phyloP scores from a whole-genome alignment of 2,888 invertebrate genomes.

The Pardosa pseudoannulata region DNA sequence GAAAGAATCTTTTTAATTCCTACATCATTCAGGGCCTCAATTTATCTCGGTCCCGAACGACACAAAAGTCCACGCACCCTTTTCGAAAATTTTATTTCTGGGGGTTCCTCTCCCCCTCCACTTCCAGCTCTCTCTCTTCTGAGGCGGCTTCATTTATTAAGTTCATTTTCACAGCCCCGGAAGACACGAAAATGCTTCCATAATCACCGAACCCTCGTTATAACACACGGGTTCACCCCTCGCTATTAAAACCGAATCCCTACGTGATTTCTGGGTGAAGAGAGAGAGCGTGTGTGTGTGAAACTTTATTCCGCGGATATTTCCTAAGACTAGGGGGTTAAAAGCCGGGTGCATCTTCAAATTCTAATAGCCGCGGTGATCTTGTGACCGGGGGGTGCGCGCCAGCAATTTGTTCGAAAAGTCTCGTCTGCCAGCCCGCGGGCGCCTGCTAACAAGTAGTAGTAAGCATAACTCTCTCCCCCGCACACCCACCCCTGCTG shows the following conservation, averaged over 20 bases:
- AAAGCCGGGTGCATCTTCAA: not conserved
- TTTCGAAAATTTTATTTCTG: constrained; percentile 13
- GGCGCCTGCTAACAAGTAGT: constrained; percentile 62
- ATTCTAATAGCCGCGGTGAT: constrained; percentile 58
- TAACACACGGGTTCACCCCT: not conserved
- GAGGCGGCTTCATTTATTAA: not conserved
- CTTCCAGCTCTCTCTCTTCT: no score
- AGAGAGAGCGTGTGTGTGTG: not conserved
- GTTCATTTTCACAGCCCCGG: constrained; percentile 1
- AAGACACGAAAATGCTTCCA: not conserved
- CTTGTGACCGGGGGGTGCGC: constrained; percentile 45
- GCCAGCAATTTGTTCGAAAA: constrained; percentile 57
- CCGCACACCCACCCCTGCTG: no score
- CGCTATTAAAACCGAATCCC: not conserved
- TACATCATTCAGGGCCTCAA: no score
- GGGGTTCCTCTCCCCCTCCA: not conserved
- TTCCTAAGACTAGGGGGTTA: not conserved
- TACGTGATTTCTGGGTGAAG: not conserved
- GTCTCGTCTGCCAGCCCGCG: constrained; percentile 58
- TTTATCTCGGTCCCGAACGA: not conserved
- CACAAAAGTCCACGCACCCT: not conserved
- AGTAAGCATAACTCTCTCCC: not conserved
- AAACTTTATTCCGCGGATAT: not conserved
- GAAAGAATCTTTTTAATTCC: no score
- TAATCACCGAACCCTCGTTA: constrained; percentile 11